Evolutionary conservation across 1,140 invertebrate species (phyloP).

Genomic region (Drosophila jambulina): DNA sequence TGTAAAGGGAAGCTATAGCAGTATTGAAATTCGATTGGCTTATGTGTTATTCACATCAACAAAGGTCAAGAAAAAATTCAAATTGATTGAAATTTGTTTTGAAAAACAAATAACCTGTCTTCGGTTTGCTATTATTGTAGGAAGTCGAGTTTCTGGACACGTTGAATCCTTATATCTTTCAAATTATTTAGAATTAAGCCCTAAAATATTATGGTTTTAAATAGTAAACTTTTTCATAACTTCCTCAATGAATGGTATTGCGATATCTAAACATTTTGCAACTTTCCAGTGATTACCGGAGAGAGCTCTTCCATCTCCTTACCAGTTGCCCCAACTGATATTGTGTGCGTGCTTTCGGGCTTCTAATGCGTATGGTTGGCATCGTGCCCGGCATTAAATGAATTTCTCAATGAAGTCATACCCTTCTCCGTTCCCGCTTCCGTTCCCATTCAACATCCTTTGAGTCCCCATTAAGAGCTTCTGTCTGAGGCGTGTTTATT

Average conservation of each 20-base stretch:
- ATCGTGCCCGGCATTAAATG: constrained; percentile 61
- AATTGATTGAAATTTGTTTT: too few relatives aligned
- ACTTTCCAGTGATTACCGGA: background rate
- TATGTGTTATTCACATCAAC: background rate
- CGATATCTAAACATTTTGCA: background rate
- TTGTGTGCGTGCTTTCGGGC: constrained; percentile 39
- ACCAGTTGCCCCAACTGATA: background rate
- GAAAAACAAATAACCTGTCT: background rate
- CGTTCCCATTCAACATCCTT: constrained; percentile 38
- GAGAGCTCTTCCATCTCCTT: background rate
- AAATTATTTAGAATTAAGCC: background rate
- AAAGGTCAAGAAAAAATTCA: background rate
- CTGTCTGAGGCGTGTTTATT: constrained; percentile 48
- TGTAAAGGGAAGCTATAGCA: too few relatives aligned
- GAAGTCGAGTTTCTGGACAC: too few relatives aligned
- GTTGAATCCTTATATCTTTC: too few relatives aligned
- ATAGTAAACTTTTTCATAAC: too few relatives aligned
- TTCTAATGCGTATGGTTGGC: constrained; percentile 41
- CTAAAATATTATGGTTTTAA: background rate
- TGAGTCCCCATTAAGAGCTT: constrained; percentile 39
- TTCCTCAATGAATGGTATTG: background rate
- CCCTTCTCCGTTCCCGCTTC: constrained; percentile 4
- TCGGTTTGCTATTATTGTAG: too few relatives aligned
- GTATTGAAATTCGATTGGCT: background rate
- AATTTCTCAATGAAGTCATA: constrained; percentile 65